phyloP scores from a whole-genome alignment of 2,888 invertebrate genomes.

The Camponotus fellah region DNA sequence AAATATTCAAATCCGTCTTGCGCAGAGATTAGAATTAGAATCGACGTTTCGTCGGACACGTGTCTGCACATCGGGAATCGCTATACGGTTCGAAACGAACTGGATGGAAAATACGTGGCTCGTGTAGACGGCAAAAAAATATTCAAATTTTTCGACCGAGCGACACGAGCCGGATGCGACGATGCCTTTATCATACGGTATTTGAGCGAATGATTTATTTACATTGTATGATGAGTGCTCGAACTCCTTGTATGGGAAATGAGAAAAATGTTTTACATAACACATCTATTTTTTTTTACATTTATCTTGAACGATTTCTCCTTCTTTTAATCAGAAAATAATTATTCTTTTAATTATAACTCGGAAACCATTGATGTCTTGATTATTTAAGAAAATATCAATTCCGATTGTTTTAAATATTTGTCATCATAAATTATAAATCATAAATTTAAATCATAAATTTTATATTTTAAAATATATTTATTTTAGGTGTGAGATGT shows the following conservation, averaged over 20 bases:
- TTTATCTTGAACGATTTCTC: neutral
- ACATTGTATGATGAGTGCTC: conserved; percentile 49
- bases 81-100: conserved; percentile 42
- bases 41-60: conserved; percentile 79
- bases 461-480: neutral
- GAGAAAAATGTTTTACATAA: conserved; percentile 20
- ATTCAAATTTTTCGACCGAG: conserved; percentile 76
- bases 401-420: neutral
- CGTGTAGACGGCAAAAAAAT: conserved; percentile 66
- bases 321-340: neutral
- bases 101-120: conserved; percentile 47
- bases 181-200: conserved; percentile 59
- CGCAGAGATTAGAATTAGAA: conserved; percentile 82
- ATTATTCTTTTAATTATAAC: neutral
- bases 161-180: conserved; percentile 77
- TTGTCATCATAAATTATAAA: neutral
- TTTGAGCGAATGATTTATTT: conserved; percentile 72
- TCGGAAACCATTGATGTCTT: neutral
- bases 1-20: conserved; percentile 73
- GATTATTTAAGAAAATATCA: neutral
- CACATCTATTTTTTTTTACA: neutral
- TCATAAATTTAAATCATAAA: too few species aligned
- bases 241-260: neutral
- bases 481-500: neutral
- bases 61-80: conserved; percentile 76